These are phyloP conservation scores for Tuberolachnus salignus DNA, from an alignment of 2,888 invertebrate genomes.

Conservation along the genomic window DNA sequence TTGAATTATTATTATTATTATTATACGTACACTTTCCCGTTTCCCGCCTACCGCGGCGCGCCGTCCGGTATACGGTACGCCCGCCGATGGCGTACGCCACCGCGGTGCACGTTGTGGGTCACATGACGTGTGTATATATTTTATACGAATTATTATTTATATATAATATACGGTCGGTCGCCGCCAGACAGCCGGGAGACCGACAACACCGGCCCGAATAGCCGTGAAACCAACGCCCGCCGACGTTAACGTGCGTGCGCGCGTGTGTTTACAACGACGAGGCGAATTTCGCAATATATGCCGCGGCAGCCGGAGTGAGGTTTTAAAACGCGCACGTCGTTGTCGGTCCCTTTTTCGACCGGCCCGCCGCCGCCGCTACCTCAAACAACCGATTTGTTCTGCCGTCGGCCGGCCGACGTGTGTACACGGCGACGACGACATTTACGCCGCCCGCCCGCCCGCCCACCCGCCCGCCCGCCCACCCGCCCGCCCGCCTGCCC, in stretches of 20 bases:
- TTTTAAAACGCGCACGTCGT: not conserved
- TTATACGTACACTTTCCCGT: too few relatives aligned
- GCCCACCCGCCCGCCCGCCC: not conserved
- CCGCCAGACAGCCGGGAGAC: constrained; percentile 45
- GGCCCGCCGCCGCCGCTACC: not conserved
- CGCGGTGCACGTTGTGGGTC: not conserved
- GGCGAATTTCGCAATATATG: constrained; percentile 26
- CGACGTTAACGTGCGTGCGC: not conserved
- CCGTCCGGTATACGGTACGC: too few relatives aligned
- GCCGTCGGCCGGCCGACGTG: constrained; percentile 21
- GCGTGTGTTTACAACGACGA: not conserved
- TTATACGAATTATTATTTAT: too few relatives aligned
- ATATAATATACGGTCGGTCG: not conserved
- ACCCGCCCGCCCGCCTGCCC: too few relatives aligned
- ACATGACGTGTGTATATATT: too few relatives aligned
- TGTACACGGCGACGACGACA: too few relatives aligned
- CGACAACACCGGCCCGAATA: constrained; percentile 18
- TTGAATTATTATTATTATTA: too few relatives aligned
- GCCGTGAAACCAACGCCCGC: constrained; percentile 39
- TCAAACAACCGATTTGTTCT: constrained; percentile 30
- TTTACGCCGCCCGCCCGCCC: too few relatives aligned
- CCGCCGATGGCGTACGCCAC: too few relatives aligned
- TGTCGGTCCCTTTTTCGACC: constrained; percentile 21
- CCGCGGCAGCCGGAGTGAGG: not conserved
- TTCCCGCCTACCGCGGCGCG: too few relatives aligned